These are phyloP conservation scores for Pelecanus crispus DNA, from an alignment of 2,113 vertebrate genomes.

Conservation along the genomic window DNA sequence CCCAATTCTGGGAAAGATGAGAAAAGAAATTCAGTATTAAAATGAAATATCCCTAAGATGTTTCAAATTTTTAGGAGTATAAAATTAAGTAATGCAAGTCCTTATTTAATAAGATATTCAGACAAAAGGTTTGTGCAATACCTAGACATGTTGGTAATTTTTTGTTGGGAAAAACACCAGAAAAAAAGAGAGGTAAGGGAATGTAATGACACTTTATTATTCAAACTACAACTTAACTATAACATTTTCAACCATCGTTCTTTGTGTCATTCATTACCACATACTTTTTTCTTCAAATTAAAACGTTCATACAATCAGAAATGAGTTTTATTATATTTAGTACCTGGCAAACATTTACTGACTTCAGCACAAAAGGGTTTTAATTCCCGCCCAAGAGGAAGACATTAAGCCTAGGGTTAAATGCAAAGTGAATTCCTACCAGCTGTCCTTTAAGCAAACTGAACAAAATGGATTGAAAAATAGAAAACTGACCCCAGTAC, in stretches of 20 bases:
- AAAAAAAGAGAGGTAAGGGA: background rate
- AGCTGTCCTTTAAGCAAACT: conserved; percentile 28
- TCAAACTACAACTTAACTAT: background rate
- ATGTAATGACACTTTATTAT: background rate
- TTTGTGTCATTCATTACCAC: background rate
- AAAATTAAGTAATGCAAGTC: background rate
- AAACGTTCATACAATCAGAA: background rate
- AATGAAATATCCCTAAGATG: background rate
- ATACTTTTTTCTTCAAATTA: background rate
- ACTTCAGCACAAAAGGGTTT: background rate
- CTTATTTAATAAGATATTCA: background rate
- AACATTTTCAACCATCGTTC: background rate
- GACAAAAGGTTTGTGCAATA: background rate
- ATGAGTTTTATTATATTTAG: background rate
- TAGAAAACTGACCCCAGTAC: background rate
- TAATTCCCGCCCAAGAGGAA: background rate
- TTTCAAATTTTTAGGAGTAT: background rate
- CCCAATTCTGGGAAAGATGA: background rate
- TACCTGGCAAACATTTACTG: background rate
- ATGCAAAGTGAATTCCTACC: conserved; percentile 12
- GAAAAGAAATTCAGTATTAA: background rate
- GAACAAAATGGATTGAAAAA: background rate
- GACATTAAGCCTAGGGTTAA: conserved; percentile 38
- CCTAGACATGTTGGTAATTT: rapidly evolving
- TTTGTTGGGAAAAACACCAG: rapidly evolving